These are phyloP conservation scores for Hermodice carunculata DNA, from an alignment of 2,888 invertebrate species.

Conservation along the genomic window DNA sequence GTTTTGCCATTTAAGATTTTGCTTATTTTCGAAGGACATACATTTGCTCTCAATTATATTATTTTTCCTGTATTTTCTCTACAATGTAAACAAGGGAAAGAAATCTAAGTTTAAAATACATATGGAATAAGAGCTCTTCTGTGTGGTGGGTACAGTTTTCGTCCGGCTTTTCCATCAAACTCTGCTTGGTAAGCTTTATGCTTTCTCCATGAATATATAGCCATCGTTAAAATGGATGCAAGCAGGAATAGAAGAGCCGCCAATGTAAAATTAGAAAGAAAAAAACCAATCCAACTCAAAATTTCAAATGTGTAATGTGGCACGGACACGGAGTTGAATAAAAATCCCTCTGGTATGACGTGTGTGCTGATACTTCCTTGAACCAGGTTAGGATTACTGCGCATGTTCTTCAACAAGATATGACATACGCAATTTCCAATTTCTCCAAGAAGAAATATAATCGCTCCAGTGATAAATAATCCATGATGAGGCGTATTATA, in stretches of 20 bases:
- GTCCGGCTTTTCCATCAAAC: slow-evolving; percentile 17
- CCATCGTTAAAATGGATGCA: slow-evolving; percentile 1
- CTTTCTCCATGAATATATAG: slow-evolving; percentile 13
- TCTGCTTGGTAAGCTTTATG: slow-evolving; percentile 10
- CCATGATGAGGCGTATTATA: slow-evolving; percentile 14
- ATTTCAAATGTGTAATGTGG: slow-evolving; percentile 34
- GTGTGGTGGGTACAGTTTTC: slow-evolving; percentile 8
- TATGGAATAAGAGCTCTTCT: slow-evolving; percentile 29
- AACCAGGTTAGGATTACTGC: background rate
- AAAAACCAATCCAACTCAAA: slow-evolving; percentile 30
- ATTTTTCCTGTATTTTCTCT: no score
- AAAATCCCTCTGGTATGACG: slow-evolving; percentile 9
- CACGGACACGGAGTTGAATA: slow-evolving; percentile 21
- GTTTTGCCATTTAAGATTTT: no score
- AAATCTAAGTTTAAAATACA: slow-evolving; percentile 17
- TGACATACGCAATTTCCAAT: slow-evolving; percentile 26
- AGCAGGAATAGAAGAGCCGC: slow-evolving; percentile 16
- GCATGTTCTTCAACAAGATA: slow-evolving; percentile 2
- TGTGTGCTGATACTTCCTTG: background rate
- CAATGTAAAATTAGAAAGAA: slow-evolving; percentile 21
- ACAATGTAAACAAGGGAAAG: no score
- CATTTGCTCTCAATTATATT: no score
- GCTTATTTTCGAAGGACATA: no score
- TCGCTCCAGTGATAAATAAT: slow-evolving; percentile 16
- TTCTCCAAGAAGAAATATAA: slow-evolving; percentile 22